Percentiles rank a stretch among this genome's conserved stretches.
These are phyloP conservation scores for Spinus olivaceus DNA, from an alignment of 2,797 vertebrate species.

Conservation along the genomic window DNA sequence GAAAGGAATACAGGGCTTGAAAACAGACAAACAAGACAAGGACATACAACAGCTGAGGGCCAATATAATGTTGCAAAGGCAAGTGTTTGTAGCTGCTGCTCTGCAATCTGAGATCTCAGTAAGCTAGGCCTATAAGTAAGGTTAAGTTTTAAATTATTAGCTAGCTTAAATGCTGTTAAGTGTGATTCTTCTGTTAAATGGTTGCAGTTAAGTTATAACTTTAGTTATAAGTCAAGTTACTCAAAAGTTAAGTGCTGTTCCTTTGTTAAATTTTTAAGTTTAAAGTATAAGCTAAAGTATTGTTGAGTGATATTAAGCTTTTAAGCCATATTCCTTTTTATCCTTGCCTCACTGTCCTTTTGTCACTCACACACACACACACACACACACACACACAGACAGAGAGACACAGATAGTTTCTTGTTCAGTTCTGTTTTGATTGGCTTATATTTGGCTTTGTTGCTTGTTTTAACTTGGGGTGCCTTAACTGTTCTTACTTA, in stretches of 20 bases:
- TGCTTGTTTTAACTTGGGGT: background rate
- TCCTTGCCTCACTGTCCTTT: background rate
- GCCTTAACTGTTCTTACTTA: background rate
- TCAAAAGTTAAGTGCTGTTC: background rate
- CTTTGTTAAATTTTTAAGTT: background rate
- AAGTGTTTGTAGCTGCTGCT: background rate
- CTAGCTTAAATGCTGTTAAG: background rate
- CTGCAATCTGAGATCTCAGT: background rate
- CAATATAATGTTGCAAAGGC: background rate
- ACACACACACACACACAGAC: too few species aligned
- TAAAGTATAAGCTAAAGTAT: background rate
- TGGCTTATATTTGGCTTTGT: background rate
- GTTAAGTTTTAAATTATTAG: background rate
- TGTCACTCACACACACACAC: too few species aligned
- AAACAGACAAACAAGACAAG: background rate
- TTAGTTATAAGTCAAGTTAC: background rate
- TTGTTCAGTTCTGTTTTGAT: background rate
- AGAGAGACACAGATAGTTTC: background rate
- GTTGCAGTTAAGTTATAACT: background rate
- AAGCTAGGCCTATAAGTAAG: background rate
- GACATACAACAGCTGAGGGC: background rate
- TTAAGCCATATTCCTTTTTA: background rate
- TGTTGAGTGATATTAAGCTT: background rate
- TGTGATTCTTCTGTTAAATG: background rate
- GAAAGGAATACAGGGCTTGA: background rate